Evolutionary conservation across 2,797 vertebrate genomes (phyloP), one percentile per base, ranked within the genome.

Genomic region (Gymnodraco acuticeps): DNA sequence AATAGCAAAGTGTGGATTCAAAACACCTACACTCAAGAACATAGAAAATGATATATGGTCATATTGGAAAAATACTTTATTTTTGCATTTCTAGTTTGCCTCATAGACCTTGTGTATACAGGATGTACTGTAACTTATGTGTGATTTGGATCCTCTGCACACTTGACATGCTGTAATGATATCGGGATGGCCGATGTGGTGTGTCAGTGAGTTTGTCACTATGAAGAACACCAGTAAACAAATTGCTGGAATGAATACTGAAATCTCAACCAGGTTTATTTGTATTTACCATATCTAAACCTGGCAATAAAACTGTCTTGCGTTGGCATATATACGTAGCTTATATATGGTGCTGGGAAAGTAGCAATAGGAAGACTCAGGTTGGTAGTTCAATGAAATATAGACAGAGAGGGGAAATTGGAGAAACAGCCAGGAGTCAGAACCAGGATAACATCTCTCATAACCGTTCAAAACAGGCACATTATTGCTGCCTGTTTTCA

Each of bases 361-460:
- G 52, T 48, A 64, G 70, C 72, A 82, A 73, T 85, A 75, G 78
- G 69, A 68, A 46, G 47, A 58, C 43, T 15, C n/a, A 17, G 54
- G 38, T 50, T 81, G 33, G 55, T 64, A 70, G 67, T 71, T 52
- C 54, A 54, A 73, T 78, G 16, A 73, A 84, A 82, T 63, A 70
- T 48, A 68, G 65, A 77, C 65, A 63, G 61, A 15, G 41, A 61
- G 10, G 38, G 70, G 77, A 82, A 80, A 87, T 84, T 81, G 71
- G 17, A 77, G 68, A 65, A 82, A 86, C 73, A 71, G 77, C 67
- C 72, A 66, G 54, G 43, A 82, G 77, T 77, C 71, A 68, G 61
- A 80, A 46, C 54, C 63, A 20, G 31, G 88, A 91, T 88, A 89
- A 80, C 75, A 86, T 90, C 85, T 86, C 64, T 85, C 80, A 89